Percentiles rank a stretch among this genome's conserved stretches.
Conservation (phyloP, 2,888 invertebrate genomes). For the Tachina fera region DNA sequence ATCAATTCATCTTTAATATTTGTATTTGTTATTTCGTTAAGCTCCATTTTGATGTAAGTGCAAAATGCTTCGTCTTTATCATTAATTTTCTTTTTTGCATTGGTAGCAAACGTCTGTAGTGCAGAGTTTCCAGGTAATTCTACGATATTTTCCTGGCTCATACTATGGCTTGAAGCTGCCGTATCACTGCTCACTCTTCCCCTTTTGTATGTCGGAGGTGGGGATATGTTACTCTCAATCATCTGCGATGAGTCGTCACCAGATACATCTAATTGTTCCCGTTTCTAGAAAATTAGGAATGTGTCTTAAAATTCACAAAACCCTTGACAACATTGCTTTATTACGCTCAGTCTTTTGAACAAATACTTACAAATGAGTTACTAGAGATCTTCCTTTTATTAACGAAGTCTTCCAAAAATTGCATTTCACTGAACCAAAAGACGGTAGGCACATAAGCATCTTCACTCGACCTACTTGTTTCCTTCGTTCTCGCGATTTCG, state of each 20-base stretch:
- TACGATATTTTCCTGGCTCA: constrained; percentile 16
- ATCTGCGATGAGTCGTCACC: background rate
- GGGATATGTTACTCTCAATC: background rate
- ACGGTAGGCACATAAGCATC: constrained; percentile 23
- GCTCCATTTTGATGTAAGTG: constrained; percentile 38
- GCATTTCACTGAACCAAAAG: constrained; percentile 26
- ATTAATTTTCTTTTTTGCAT: background rate
- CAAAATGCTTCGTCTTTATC: constrained; percentile 38
- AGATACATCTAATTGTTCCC: constrained; percentile 8
- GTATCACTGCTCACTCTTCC: constrained; percentile 1
- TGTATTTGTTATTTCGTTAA: constrained; percentile 24
- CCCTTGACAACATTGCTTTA: background rate
- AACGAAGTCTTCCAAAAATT: constrained; percentile 21
- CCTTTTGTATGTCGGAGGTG: background rate
- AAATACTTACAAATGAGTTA: background rate
- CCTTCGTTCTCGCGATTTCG: constrained; percentile 21
- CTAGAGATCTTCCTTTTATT: background rate
- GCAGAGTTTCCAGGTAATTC: background rate
- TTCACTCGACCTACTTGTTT: constrained; percentile 5
- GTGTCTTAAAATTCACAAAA: background rate
- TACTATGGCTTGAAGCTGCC: background rate
- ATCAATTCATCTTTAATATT: constrained; percentile 41
- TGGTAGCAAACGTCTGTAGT: background rate
- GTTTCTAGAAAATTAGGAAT: background rate
- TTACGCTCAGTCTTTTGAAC: background rate